phyloP scores from a whole-genome alignment of 2,113 vertebrate species.

The Octodon degus region DNA sequence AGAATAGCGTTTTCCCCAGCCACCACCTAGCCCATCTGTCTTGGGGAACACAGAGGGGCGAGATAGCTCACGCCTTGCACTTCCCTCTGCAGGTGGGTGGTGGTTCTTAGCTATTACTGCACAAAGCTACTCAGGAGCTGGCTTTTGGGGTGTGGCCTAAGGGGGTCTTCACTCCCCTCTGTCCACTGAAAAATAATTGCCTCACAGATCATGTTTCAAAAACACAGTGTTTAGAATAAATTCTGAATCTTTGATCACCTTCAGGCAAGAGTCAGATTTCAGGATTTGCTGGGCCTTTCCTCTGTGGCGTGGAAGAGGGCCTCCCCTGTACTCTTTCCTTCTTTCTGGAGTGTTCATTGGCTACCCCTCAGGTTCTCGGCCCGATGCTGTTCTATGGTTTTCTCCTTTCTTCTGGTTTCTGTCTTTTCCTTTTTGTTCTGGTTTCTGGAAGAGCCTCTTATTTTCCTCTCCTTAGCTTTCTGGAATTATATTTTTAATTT shows the following conservation, averaged over 20 bases:
- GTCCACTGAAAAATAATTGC: rapidly evolving
- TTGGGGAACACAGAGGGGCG: background rate
- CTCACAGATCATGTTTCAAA: too few species aligned
- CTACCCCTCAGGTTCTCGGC: rapidly evolving
- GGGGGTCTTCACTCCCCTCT: too few species aligned
- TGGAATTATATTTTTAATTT: background rate
- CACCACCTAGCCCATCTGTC: background rate
- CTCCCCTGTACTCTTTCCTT: rapidly evolving
- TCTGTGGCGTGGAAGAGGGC: rapidly evolving
- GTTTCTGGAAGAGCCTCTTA: background rate
- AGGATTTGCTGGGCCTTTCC: background rate
- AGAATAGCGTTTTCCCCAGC: background rate
- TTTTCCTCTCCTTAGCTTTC: background rate
- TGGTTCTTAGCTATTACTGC: rapidly evolving
- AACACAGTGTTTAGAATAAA: background rate
- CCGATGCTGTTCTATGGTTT: rapidly evolving
- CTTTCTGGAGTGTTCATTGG: rapidly evolving
- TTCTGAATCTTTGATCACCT: background rate
- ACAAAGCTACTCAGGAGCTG: background rate
- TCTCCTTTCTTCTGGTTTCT: background rate
- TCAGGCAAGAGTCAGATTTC: background rate
- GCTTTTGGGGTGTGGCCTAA: background rate
- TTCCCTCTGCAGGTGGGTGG: background rate
- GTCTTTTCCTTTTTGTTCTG: background rate
- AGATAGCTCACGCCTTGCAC: too few species aligned